Evolutionary conservation across 2,797 vertebrate species (phyloP), one percentile per base, ranked within the genome.

Genomic region (Phalanger gymnotis): DNA sequence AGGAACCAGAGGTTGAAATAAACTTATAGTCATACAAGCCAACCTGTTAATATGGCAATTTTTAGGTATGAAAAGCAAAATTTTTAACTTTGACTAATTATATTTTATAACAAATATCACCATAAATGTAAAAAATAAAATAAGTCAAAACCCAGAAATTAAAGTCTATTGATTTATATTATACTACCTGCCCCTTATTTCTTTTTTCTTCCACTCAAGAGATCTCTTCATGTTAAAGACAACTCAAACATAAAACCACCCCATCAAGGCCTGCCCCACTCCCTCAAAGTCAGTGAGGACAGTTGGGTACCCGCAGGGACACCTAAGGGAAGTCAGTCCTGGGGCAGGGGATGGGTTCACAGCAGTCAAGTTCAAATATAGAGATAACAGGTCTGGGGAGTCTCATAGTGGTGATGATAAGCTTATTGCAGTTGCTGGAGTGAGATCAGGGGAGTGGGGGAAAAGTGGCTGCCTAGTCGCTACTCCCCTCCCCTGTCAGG

Each of bases 141-240:
- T n/a, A n/a, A 9, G 16, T 0, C 5, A 66, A 73, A 73, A 2
- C 2, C 16, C 66, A 40, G 16, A 73, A 73, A 73, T 19, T 73
- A 73, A 40, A 73, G 14, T 73, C 5, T 9, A 73, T 73, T 40
- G 34, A 73, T 73, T 19, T 73, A 22, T 19, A 73, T n/a, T 40
- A 9, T 5, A 22, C 6, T 28, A 2, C 7, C 27, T 57, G 13
- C 13, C 54, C 53, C 53, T n/a, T n/a, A n/a, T n/a, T n/a, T n/a
- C n/a, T n/a, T n/a, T n/a, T n/a, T n/a, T n/a, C n/a, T n/a, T 58
- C 92, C 93, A 55, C 73, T 87, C 73, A 93, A 97, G 53, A 93
- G 93, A 95, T 95, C 53, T 92, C 93, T 97, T 98, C 97, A 97
- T 97, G 94, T 95, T 95, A 73, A 53, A 96, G 95, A 95, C 92